These are phyloP conservation scores for Tychaedon coryphoeus DNA, from an alignment of 2,113 vertebrate species.

Conservation along the genomic window DNA sequence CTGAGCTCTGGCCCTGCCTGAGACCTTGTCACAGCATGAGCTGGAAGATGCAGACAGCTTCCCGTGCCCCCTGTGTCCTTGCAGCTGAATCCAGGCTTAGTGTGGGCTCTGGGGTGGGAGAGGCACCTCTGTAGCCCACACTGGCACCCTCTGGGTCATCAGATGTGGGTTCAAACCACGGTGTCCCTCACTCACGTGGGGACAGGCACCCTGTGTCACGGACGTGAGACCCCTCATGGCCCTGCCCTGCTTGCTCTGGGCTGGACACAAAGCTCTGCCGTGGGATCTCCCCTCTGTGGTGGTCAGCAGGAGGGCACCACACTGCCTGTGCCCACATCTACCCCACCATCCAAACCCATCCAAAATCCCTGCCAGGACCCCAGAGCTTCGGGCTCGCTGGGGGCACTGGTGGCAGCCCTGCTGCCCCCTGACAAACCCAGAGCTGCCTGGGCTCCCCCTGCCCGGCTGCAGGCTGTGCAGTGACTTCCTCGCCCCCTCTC, in stretches of 20 bases:
- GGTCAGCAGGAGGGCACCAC: background rate
- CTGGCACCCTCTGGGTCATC: background rate
- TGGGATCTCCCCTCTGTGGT: background rate
- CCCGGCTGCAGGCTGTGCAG: background rate
- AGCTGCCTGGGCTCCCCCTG: background rate
- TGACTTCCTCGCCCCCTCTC: background rate
- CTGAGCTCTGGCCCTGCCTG: background rate
- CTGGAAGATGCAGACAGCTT: background rate
- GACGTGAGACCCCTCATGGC: background rate
- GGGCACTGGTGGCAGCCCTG: background rate
- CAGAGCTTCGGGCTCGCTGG: background rate
- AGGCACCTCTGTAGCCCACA: background rate
- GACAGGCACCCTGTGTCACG: rapidly evolving
- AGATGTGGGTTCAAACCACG: background rate
- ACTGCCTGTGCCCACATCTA: background rate
- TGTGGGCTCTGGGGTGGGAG: background rate
- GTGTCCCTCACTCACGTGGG: rapidly evolving
- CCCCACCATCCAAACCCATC: background rate
- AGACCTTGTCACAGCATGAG: rapidly evolving
- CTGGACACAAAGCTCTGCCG: background rate
- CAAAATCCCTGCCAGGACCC: background rate
- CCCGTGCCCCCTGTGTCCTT: background rate
- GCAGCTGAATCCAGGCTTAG: background rate
- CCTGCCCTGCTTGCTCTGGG: background rate
- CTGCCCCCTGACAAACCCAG: rapidly evolving